Percentiles rank a stretch among this genome's conserved stretches.
Evolutionary conservation across 2,113 vertebrate genomes (phyloP).

Genomic region (Synchiropus splendidus): DNA sequence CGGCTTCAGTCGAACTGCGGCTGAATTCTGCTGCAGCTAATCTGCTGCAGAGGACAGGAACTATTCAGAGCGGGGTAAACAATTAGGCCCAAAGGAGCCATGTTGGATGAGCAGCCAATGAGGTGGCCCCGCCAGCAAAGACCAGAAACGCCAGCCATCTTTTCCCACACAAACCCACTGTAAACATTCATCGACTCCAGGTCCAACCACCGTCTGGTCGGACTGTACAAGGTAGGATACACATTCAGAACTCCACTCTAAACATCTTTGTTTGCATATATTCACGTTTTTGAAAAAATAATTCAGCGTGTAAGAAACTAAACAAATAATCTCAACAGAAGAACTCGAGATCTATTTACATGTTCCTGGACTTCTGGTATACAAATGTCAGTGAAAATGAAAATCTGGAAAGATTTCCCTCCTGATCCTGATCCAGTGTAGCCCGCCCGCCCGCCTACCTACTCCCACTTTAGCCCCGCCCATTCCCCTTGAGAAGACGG

Average conservation of each 20-base stretch:
- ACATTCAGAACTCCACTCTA: conserved; percentile 68
- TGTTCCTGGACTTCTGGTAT: conserved; percentile 50
- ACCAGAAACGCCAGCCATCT: conserved; percentile 25
- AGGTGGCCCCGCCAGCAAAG: conserved; percentile 17
- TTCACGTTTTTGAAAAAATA: conserved; percentile 69
- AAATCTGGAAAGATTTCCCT: conserved; percentile 51
- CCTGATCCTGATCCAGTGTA: conserved; percentile 15
- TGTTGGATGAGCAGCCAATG: background rate
- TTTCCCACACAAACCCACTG: conserved; percentile 38
- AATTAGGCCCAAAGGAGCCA: too few species aligned
- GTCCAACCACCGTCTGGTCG: conserved; percentile 52
- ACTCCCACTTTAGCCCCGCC: too few species aligned
- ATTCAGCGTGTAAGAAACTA: conserved; percentile 74
- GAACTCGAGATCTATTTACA: conserved; percentile 53
- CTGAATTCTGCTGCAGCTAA: too few species aligned
- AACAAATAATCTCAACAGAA: conserved; percentile 70
- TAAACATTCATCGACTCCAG: conserved; percentile 57
- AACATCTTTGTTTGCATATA: conserved; percentile 70
- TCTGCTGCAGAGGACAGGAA: too few species aligned
- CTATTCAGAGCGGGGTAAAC: too few species aligned
- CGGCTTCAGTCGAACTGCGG: too few species aligned
- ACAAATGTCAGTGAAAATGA: conserved; percentile 58
- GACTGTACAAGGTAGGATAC: conserved; percentile 65
- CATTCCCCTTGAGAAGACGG: conserved; percentile 26
- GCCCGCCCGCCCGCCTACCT: background rate